Percentiles rank a stretch among this genome's conserved stretches.
Conservation (phyloP, 2,888 invertebrate genomes). For the Ctenicera cuprea region DNA sequence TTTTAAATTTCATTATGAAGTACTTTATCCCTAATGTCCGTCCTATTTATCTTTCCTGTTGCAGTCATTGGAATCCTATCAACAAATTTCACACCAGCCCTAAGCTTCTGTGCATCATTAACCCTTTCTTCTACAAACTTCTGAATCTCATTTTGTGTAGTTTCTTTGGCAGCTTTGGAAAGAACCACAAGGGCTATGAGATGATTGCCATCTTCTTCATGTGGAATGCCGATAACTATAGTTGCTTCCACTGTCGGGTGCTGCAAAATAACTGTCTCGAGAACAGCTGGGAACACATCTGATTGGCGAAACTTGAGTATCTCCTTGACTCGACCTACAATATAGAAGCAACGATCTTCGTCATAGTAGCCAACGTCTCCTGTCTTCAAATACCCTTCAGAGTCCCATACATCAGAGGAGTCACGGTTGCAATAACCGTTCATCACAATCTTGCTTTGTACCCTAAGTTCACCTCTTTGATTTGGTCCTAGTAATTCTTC, state of each 20-base stretch:
- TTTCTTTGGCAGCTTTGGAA: constrained; percentile 41
- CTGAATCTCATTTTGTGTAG: constrained; percentile 59
- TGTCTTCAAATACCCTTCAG: constrained; percentile 73
- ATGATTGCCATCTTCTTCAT: constrained; percentile 66
- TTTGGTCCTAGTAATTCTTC: constrained; percentile 70
- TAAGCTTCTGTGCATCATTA: constrained; percentile 58
- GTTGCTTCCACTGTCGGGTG: constrained; percentile 65
- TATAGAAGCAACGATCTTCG: constrained; percentile 72
- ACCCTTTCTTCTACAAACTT: constrained; percentile 61
- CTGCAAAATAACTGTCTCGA: constrained; percentile 62
- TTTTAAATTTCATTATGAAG: constrained; percentile 14
- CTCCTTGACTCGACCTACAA: constrained; percentile 73
- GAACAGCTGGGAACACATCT: constrained; percentile 70
- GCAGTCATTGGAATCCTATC: constrained; percentile 61
- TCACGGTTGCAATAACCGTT: constrained; percentile 74
- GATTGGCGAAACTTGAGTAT: constrained; percentile 73
- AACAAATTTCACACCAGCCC: constrained; percentile 64
- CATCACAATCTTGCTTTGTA: constrained; percentile 69
- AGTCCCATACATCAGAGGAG: constrained; percentile 71
- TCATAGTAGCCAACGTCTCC: constrained; percentile 76
- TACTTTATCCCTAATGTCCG: constrained; percentile 13
- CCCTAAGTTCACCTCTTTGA: constrained; percentile 74
- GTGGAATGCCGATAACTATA: constrained; percentile 65
- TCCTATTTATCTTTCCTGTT: constrained; percentile 64
- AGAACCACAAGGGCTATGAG: constrained; percentile 63